Conservation (phyloP, 2,113 vertebrate genomes). For the Notarius quadriscutis region DNA sequence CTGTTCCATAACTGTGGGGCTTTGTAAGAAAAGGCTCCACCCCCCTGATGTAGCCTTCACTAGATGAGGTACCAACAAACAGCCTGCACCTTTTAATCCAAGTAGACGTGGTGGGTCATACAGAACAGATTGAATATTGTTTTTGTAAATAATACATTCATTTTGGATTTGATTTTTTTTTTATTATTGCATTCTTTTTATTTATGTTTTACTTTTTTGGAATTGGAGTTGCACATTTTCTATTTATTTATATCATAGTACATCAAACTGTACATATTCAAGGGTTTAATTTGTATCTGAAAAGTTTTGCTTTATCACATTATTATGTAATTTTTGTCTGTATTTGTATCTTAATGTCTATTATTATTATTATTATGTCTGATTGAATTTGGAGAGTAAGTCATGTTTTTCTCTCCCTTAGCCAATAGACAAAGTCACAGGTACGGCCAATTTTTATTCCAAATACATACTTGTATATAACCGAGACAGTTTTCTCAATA, state of each 20-base stretch:
- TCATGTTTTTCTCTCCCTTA: background rate
- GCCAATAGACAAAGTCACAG: constrained; percentile 17
- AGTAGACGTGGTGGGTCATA: no score
- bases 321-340: background rate
- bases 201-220: no score
- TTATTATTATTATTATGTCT: background rate
- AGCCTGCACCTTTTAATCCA: no score
- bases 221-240: background rate
- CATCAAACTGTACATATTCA: background rate
- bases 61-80: no score
- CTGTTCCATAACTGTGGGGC: no score
- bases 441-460: background rate
- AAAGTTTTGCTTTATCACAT: background rate
- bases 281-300: background rate
- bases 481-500: background rate
- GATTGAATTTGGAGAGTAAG: background rate
- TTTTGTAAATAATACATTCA: no score
- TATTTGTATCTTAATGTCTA: background rate
- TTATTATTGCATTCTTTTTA: no score
- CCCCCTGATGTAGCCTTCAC: no score
- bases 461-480: background rate
- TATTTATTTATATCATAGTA: background rate
- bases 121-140: no score
- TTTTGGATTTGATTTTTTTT: no score
- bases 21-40: no score